Conservation (phyloP, 1,140 invertebrate species). For the Drosophila ohnishii region DNA sequence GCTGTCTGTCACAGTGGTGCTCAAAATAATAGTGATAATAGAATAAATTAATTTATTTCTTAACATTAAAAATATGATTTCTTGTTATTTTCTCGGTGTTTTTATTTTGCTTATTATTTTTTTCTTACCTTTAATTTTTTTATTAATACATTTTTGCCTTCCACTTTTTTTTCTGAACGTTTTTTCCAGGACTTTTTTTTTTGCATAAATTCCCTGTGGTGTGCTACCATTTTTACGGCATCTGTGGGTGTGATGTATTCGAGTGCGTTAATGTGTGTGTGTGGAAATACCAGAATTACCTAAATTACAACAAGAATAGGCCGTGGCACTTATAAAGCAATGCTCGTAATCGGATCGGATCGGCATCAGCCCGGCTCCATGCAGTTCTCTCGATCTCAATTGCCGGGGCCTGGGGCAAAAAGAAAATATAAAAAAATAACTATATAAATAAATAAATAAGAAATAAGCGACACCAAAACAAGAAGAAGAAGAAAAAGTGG, state of each 20-base stretch:
- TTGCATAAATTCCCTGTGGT: neutral
- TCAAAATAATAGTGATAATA: neutral
- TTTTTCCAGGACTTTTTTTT: neutral
- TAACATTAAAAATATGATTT: too few relatives aligned
- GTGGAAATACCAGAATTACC: conserved; percentile 65
- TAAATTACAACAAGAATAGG: conserved; percentile 53
- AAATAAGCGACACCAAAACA: conserved; percentile 5
- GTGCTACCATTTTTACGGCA: conserved; percentile 5
- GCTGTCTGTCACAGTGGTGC: neutral
- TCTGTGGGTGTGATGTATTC: conserved; percentile 15
- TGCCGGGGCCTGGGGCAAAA: conserved; percentile 49
- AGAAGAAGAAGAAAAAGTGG: conserved; percentile 4
- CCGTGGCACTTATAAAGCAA: conserved; percentile 42
- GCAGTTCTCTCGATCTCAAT: conserved; percentile 43
- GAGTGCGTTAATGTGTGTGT: conserved; percentile 21
- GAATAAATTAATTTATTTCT: neutral
- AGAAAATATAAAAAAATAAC: conserved; percentile 23
- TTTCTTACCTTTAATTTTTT: too few relatives aligned
- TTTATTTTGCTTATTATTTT: too few relatives aligned
- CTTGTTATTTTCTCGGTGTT: too few relatives aligned
- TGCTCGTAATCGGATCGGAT: conserved; percentile 55
- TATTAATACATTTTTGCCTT: too few relatives aligned
- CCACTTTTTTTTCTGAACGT: neutral
- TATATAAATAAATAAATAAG: conserved; percentile 10
- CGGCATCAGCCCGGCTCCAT: conserved; percentile 9